phyloP scores from a whole-genome alignment of 2,113 vertebrate genomes.

The Barbus barbus region DNA sequence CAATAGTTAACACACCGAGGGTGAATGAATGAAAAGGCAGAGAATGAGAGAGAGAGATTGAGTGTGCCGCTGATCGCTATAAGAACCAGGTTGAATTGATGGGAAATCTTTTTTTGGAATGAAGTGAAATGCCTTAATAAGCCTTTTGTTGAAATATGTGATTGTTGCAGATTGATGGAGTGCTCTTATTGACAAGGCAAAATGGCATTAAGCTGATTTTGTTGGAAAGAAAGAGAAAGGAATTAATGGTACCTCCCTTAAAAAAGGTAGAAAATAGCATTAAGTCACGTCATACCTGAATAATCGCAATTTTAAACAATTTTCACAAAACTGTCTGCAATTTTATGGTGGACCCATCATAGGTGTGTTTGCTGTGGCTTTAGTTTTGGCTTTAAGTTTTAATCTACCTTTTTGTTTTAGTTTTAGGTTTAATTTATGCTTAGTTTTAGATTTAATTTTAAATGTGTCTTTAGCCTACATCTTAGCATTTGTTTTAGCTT shows the following conservation, averaged over 20 bases:
- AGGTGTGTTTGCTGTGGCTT: too few relatives aligned
- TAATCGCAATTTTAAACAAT: too few relatives aligned
- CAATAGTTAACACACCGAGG: conserved; percentile 80
- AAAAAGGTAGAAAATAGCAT: conserved; percentile 12
- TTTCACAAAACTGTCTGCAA: too few relatives aligned
- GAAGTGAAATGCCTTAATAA: conserved; percentile 63
- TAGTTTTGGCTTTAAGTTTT: too few relatives aligned
- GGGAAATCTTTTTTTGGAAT: conserved; percentile 57
- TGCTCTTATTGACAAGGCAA: conserved; percentile 17
- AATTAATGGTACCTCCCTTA: neutral
- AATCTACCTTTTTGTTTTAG: too few relatives aligned
- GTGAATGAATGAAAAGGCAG: conserved; percentile 67
- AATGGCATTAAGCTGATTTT: conserved; percentile 26
- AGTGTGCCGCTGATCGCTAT: conserved; percentile 75
- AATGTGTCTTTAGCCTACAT: too few relatives aligned
- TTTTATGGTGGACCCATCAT: too few relatives aligned
- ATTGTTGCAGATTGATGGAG: conserved; percentile 64
- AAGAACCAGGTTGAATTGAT: conserved; percentile 61
- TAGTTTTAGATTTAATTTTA: too few relatives aligned
- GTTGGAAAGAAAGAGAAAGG: conserved; percentile 28
- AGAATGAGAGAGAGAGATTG: conserved; percentile 63
- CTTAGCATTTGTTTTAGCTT: too few relatives aligned
- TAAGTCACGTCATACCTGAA: neutral
- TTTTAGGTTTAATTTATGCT: too few relatives aligned
- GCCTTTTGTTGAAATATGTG: conserved; percentile 71